Percentiles rank a stretch among this genome's conserved stretches.
Evolutionary conservation across 2,797 vertebrate genomes (phyloP).

Genomic region (Chloroceryle inda): DNA sequence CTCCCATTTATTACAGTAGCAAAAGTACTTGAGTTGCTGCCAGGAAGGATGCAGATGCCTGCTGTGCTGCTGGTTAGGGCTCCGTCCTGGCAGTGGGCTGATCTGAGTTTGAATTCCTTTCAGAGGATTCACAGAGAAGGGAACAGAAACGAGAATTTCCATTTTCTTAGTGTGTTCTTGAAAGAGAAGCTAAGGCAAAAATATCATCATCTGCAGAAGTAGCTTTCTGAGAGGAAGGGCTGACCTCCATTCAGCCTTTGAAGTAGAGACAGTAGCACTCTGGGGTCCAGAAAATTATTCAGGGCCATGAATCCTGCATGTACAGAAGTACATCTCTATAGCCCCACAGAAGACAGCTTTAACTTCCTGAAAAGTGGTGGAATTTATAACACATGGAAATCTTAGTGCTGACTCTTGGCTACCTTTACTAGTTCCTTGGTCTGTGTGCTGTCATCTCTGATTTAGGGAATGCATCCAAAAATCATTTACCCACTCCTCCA

Average conservation of each 20-base stretch:
- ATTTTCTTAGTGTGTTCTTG: not conserved
- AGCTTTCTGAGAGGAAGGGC: not conserved
- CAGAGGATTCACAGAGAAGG: not conserved
- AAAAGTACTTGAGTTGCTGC: not conserved
- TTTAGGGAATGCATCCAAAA: not conserved
- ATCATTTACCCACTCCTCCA: not conserved
- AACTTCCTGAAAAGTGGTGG: not conserved
- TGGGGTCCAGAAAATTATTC: not conserved
- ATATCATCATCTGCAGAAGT: not conserved
- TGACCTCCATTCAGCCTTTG: not conserved
- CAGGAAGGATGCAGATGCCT: not conserved
- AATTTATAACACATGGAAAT: not conserved
- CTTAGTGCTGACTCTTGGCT: not conserved
- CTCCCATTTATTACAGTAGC: not conserved
- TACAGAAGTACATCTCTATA: not conserved
- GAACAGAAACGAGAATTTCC: not conserved
- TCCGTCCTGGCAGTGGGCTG: not conserved
- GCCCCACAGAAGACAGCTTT: not conserved
- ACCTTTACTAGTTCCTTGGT: not conserved
- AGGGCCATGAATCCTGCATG: not conserved
- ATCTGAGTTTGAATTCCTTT: not conserved
- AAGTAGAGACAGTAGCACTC: not conserved
- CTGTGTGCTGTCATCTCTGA: not conserved
- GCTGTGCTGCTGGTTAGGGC: not conserved
- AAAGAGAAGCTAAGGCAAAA: slow-evolving; percentile 14